These are phyloP conservation scores for Probosciger aterrimus DNA, from an alignment of 2,113 vertebrate genomes.

Conservation along the genomic window DNA sequence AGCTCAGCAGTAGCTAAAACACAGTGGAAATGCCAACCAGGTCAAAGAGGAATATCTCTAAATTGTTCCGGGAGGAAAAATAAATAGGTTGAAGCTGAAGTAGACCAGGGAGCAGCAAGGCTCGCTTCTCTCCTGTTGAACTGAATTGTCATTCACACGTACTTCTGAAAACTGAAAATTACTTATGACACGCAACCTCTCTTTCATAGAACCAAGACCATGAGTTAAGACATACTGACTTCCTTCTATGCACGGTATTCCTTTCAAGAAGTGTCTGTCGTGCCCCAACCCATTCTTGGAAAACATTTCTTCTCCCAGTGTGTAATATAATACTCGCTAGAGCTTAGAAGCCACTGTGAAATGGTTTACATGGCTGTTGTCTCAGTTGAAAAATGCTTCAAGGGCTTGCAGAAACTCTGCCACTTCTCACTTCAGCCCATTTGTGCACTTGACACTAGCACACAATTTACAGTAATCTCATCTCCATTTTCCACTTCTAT, in stretches of 20 bases:
- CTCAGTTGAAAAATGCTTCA: slow-evolving; percentile 14
- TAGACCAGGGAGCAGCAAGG: background rate
- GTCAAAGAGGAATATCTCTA: background rate
- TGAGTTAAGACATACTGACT: background rate
- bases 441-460: background rate
- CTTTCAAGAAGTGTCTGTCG: background rate
- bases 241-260: slow-evolving; percentile 6
- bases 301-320: background rate
- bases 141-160: background rate
- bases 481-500: background rate
- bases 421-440: background rate
- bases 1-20: background rate
- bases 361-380: background rate
- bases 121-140: background rate
- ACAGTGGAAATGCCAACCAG: background rate
- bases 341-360: background rate
- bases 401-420: slow-evolving; percentile 51
- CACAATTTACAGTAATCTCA: background rate
- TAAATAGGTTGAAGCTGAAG: background rate
- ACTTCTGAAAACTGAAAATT: background rate
- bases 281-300: background rate
- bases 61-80: background rate
- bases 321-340: background rate
- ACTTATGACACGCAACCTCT: background rate
- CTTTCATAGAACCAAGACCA: background rate